Evolutionary conservation across 2,797 vertebrate genomes (phyloP).

Genomic region (Oceanodroma leucorhoa): DNA sequence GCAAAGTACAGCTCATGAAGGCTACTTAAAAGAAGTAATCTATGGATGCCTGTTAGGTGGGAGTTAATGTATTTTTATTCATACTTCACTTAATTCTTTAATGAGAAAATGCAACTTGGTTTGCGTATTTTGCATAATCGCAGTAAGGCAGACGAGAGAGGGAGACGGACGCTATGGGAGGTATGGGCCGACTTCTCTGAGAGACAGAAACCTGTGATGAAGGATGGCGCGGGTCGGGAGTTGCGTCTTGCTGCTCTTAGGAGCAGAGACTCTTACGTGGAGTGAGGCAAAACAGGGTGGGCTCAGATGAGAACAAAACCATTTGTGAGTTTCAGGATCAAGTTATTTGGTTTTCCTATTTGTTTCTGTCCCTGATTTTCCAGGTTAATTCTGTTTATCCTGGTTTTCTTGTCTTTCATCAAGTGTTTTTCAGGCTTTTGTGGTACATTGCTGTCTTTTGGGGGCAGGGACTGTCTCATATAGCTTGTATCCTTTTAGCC

Average conservation of each 20-base stretch:
- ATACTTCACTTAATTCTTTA: background rate
- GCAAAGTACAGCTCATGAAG: background rate
- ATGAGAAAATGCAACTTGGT: no score
- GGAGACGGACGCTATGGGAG: rapidly evolving
- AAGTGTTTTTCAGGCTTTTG: background rate
- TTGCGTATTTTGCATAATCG: background rate
- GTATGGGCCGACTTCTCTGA: no score
- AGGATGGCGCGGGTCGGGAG: rapidly evolving
- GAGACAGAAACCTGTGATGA: rapidly evolving
- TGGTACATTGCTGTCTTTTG: background rate
- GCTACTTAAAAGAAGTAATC: background rate
- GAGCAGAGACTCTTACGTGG: background rate
- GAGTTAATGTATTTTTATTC: background rate
- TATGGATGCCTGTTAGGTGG: background rate
- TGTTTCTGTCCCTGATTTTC: background rate
- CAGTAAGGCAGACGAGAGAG: background rate
- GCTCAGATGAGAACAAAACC: background rate
- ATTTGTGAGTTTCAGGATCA: no score
- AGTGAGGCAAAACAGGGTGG: no score
- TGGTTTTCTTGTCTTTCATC: background rate
- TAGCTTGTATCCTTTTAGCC: background rate
- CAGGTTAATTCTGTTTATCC: background rate
- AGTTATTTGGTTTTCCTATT: background rate
- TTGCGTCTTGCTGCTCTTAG: no score
- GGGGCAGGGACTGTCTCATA: no score